These are phyloP conservation scores for Eurystomus glaucurus DNA, from an alignment of 2,797 vertebrate genomes.

Conservation along the genomic window DNA sequence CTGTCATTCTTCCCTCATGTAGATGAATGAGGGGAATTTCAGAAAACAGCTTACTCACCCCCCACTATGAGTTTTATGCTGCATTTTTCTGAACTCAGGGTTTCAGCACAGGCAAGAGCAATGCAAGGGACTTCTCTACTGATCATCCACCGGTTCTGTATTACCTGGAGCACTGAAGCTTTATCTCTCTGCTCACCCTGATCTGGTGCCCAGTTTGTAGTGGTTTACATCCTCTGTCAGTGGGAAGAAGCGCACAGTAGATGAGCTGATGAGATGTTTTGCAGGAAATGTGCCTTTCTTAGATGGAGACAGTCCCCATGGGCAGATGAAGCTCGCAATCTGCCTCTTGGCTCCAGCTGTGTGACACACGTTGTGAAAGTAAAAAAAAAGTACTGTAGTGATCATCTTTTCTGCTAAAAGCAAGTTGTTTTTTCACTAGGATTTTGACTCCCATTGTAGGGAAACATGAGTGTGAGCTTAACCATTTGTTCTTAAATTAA, in stretches of 20 bases:
- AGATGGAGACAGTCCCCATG: rapidly evolving
- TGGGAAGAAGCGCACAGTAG: not conserved
- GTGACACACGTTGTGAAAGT: rapidly evolving
- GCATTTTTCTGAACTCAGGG: not conserved
- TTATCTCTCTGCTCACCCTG: not conserved
- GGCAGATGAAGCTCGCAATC: not conserved
- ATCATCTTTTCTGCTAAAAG: not conserved
- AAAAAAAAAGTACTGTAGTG: not conserved
- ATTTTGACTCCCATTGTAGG: not conserved
- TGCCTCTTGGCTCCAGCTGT: rapidly evolving
- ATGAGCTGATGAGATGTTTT: not conserved
- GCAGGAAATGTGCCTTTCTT: not conserved
- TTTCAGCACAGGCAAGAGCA: not conserved
- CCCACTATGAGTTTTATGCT: not conserved
- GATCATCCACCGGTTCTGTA: not conserved
- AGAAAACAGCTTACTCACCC: not conserved
- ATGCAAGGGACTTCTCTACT: not conserved
- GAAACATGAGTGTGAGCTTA: rapidly evolving
- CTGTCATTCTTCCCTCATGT: not conserved
- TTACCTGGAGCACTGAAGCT: not conserved
- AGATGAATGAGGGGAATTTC: not conserved
- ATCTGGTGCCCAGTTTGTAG: not conserved
- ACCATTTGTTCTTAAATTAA: not conserved
- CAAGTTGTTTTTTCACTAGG: not conserved
- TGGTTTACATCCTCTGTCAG: not conserved